phyloP scores from a whole-genome alignment of 23 tunicate genomes.

The Botrylloides violaceus region DNA sequence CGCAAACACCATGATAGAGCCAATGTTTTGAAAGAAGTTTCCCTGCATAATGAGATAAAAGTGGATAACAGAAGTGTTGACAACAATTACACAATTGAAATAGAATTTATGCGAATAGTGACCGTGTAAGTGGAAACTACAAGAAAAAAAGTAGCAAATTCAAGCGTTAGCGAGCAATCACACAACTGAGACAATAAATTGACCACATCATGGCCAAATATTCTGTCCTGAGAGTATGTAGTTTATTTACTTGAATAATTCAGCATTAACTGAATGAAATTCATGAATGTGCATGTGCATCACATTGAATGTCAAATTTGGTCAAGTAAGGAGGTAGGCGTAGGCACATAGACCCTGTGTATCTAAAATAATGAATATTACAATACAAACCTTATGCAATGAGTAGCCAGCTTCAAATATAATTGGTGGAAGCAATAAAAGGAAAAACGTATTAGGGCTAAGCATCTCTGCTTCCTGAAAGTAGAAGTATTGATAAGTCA shows the following conservation, averaged over 20 bases:
- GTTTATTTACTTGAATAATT: too few species aligned
- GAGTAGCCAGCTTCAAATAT: conserved; percentile 97
- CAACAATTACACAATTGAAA: too few species aligned
- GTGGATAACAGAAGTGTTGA: background rate
- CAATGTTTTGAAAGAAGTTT: conserved; percentile 87
- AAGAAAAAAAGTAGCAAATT: too few species aligned
- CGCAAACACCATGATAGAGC: conserved; percentile 81
- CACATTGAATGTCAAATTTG: background rate
- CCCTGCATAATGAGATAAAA: conserved; percentile 36
- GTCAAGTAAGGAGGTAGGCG: background rate
- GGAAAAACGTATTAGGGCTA: conserved; percentile 84
- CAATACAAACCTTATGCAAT: conserved; percentile 59
- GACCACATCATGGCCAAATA: too few species aligned
- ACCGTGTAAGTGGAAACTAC: too few species aligned
- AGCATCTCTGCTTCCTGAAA: conserved; percentile 89
- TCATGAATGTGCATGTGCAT: background rate
- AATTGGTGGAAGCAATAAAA: conserved; percentile 90
- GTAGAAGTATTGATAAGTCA: background rate
- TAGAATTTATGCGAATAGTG: background rate
- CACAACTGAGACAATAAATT: too few species aligned
- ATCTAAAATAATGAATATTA: background rate
- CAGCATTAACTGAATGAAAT: too few species aligned
- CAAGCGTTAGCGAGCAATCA: too few species aligned
- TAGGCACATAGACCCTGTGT: too few species aligned
- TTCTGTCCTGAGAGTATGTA: too few species aligned